Conservation (phyloP, 2,888 invertebrate species). For the Metacarcinus magister region DNA sequence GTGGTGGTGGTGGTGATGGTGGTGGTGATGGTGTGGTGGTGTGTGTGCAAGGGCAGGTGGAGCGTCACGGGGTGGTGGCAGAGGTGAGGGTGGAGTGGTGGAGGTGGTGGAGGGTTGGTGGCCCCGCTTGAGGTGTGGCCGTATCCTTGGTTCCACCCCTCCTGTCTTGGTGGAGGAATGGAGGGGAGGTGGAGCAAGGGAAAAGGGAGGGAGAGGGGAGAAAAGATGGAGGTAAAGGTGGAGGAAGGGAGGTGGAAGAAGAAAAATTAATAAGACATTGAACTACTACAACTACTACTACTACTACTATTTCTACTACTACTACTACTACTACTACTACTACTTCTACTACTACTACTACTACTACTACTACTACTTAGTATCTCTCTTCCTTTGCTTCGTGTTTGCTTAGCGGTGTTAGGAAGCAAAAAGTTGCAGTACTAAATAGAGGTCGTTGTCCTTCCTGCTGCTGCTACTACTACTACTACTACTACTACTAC, state of each 20-base stretch:
- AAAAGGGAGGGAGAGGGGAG: background rate
- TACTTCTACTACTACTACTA: background rate
- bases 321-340: background rate
- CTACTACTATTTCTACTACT: background rate
- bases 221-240: background rate
- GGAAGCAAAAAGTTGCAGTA: too few relatives aligned
- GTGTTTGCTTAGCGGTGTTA: too few relatives aligned
- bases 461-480: background rate
- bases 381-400: background rate
- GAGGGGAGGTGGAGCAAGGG: background rate
- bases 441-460: too few relatives aligned
- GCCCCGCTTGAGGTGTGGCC: slow-evolving; percentile 32
- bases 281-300: background rate
- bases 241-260: background rate
- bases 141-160: background rate
- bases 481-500: slow-evolving; percentile 21
- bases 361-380: slow-evolving; percentile 1
- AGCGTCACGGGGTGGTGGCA: slow-evolving; percentile 4
- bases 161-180: background rate
- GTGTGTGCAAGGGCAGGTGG: background rate
- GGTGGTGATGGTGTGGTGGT: background rate
- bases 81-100: background rate
- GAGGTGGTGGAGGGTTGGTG: slow-evolving; percentile 4
- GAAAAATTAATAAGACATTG: background rate
- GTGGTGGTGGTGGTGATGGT: background rate